phyloP scores from a whole-genome alignment of 2,888 invertebrate species.

The Gerris lacustris region DNA sequence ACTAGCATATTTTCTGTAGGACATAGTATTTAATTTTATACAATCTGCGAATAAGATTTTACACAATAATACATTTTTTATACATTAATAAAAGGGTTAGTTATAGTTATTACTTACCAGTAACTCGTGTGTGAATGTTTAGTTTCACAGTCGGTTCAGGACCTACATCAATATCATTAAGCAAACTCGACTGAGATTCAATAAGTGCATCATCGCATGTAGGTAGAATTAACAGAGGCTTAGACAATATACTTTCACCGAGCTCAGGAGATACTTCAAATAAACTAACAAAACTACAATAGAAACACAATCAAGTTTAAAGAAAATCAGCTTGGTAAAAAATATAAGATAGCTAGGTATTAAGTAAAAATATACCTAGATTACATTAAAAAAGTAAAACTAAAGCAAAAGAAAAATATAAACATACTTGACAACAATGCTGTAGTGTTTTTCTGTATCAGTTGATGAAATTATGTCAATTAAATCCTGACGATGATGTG shows the following conservation, averaged over 20 bases:
- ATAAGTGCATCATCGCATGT: conserved; percentile 51
- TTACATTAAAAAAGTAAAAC: too few relatives aligned
- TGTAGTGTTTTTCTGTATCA: conserved; percentile 50
- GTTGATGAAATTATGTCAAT: conserved; percentile 47
- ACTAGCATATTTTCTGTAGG: too few relatives aligned
- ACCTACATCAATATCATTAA: conserved; percentile 37
- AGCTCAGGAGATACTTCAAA: conserved; percentile 55
- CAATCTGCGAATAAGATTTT: too few relatives aligned
- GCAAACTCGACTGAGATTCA: conserved; percentile 47
- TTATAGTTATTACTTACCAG: conserved; percentile 31
- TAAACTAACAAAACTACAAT: conserved; percentile 53
- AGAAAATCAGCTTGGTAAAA: not conserved
- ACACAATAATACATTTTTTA: too few relatives aligned
- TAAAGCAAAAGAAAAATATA: not conserved
- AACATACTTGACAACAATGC: conserved; percentile 57
- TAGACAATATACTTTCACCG: conserved; percentile 53
- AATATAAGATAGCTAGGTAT: too few relatives aligned
- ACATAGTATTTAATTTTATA: too few relatives aligned
- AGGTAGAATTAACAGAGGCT: conserved; percentile 49
- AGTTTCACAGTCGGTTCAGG: conserved; percentile 43
- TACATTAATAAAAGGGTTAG: too few relatives aligned
- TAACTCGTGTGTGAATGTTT: conserved; percentile 54
- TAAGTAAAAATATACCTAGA: too few relatives aligned
- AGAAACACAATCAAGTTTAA: conserved; percentile 26
- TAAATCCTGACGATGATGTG: conserved; percentile 50